Evolutionary conservation across 2,888 invertebrate genomes (phyloP).

Genomic region (Alentia gelatinosa): DNA sequence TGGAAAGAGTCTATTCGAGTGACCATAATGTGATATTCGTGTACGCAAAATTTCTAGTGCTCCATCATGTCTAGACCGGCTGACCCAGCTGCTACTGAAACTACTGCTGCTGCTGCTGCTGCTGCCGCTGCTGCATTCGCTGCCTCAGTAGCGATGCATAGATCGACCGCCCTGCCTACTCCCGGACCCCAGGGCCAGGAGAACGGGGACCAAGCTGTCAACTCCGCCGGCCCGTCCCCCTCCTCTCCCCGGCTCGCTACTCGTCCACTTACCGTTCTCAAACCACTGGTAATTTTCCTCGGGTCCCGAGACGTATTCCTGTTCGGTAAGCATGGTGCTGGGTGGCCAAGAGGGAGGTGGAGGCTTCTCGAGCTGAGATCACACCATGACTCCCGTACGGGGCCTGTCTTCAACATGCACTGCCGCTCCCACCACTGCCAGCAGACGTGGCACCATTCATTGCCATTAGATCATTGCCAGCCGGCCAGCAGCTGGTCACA

Average conservation of each 20-base stretch:
- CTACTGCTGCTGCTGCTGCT: background rate
- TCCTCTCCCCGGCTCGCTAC: background rate
- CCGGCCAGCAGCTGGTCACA: conserved; percentile 33
- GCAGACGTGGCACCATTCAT: conserved; percentile 38
- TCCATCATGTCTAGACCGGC: no score
- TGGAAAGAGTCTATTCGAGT: no score
- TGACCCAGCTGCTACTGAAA: background rate
- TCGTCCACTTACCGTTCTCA: conserved; percentile 41
- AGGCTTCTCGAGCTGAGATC: background rate
- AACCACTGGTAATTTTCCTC: conserved; percentile 51
- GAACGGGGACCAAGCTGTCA: background rate
- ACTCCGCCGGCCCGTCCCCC: background rate
- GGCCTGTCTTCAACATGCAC: background rate
- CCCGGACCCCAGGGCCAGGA: no score
- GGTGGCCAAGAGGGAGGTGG: background rate
- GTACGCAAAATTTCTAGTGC: no score
- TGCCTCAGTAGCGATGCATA: no score
- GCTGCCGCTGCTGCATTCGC: background rate
- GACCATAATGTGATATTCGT: no score
- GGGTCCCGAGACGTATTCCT: conserved; percentile 51
- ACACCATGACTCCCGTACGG: background rate
- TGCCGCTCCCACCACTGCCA: background rate
- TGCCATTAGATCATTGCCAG: conserved; percentile 17
- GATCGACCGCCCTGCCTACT: no score
- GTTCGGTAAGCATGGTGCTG: conserved; percentile 43